These are phyloP conservation scores for Teleiodes luculella DNA, from an alignment of 2,888 invertebrate genomes.

Conservation along the genomic window DNA sequence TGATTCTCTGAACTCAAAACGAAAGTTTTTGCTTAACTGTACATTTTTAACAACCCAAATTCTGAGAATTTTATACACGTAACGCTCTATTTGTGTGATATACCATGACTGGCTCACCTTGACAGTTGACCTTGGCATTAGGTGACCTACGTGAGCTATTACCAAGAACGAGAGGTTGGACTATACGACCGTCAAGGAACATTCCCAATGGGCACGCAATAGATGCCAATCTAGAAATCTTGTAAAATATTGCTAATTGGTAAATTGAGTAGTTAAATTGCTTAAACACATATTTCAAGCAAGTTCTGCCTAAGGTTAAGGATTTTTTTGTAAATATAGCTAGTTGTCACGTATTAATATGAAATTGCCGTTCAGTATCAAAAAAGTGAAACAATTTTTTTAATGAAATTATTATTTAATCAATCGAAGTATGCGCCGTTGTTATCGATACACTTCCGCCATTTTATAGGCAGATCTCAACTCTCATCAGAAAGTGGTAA, in stretches of 20 bases:
- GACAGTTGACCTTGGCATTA: constrained; percentile 4
- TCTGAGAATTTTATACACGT: neutral
- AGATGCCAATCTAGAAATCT: constrained; percentile 8
- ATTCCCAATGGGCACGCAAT: constrained; percentile 9
- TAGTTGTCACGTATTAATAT: too few species aligned
- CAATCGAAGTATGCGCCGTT: too few species aligned
- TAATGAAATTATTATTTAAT: too few species aligned
- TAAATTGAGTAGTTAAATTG: too few species aligned
- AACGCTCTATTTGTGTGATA: neutral
- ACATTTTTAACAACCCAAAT: neutral
- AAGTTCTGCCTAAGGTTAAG: too few species aligned
- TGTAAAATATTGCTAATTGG: constrained; percentile 2
- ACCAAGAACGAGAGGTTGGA: neutral
- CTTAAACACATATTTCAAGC: too few species aligned
- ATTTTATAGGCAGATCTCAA: too few species aligned
- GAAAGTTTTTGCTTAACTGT: too few species aligned
- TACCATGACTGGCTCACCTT: neutral
- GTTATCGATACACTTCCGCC: too few species aligned
- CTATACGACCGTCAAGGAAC: neutral
- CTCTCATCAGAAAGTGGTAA: too few species aligned
- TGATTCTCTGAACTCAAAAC: too few species aligned
- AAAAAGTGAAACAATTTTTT: neutral
- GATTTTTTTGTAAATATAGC: neutral
- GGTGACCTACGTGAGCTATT: neutral
- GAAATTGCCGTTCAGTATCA: too few species aligned